Conservation (phyloP, 1,140 invertebrate species). For the Rhagoletis pomonella region DNA sequence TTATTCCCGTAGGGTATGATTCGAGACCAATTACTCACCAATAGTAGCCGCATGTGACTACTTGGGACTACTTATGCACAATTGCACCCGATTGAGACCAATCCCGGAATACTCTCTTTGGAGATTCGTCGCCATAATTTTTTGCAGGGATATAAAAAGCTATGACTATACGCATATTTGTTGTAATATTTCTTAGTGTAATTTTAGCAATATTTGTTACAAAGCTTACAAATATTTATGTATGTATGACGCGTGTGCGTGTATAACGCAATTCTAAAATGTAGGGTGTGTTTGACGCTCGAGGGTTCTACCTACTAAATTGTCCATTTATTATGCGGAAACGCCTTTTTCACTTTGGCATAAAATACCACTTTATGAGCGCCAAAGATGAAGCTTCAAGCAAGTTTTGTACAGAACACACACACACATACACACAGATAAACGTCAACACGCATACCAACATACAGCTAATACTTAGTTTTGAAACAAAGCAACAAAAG, state of each 20-base stretch:
- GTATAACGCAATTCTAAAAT: constrained; percentile 24
- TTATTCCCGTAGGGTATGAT: too few relatives aligned
- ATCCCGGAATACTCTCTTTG: too few relatives aligned
- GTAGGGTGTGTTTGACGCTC: constrained; percentile 36
- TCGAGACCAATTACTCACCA: too few relatives aligned
- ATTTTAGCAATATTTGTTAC: constrained; percentile 37
- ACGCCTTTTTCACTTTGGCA: constrained; percentile 52
- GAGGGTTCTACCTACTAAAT: constrained; percentile 47
- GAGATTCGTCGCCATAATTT: too few relatives aligned
- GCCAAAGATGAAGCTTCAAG: constrained; percentile 20
- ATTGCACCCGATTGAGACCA: too few relatives aligned
- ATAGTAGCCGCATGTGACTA: too few relatives aligned
- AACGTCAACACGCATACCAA: background rate
- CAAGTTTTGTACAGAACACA: background rate
- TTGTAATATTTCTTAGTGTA: constrained; percentile 34
- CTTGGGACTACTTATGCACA: too few relatives aligned
- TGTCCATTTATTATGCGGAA: constrained; percentile 53
- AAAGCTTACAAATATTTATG: background rate
- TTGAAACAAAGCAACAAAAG: constrained; percentile 7
- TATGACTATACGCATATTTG: background rate
- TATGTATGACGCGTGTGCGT: background rate
- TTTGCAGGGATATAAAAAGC: too few relatives aligned
- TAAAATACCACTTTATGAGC: constrained; percentile 37
- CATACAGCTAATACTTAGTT: background rate
- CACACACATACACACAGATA: background rate